Conservation (phyloP, 2,888 invertebrate species). For the Tipula lateralis region DNA sequence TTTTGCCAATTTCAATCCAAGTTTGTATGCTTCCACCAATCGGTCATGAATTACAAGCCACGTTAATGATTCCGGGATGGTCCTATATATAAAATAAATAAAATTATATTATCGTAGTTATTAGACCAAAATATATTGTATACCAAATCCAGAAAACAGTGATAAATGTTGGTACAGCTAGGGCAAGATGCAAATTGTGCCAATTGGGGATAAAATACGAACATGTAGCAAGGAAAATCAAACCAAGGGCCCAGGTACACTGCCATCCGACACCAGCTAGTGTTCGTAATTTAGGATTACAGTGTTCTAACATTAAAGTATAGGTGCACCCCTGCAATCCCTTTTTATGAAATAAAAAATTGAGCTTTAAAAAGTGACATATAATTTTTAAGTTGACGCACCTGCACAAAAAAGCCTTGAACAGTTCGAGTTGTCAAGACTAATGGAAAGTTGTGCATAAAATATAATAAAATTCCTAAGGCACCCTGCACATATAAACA, state of each 20-base stretch:
- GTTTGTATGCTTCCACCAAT: constrained; percentile 42
- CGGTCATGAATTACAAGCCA: constrained; percentile 46
- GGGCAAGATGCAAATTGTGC: constrained; percentile 52
- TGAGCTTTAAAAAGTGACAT: neutral
- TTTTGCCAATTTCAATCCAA: constrained; percentile 42
- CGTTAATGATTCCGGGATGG: constrained; percentile 48
- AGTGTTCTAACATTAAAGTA: constrained; percentile 51
- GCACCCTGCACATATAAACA: constrained; percentile 48
- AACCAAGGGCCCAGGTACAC: constrained; percentile 50
- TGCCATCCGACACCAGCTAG: constrained; percentile 50
- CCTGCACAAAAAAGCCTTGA: constrained; percentile 50
- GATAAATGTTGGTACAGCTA: constrained; percentile 50
- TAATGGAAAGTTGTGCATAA: constrained; percentile 41
- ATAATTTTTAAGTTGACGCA: too few species aligned
- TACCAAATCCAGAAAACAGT: constrained; percentile 49
- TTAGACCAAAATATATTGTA: too few species aligned
- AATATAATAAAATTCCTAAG: constrained; percentile 39
- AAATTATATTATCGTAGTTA: neutral
- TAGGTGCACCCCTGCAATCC: constrained; percentile 52
- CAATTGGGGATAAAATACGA: constrained; percentile 52
- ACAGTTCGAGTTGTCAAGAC: constrained; percentile 46
- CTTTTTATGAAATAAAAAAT: constrained; percentile 35
- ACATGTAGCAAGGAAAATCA: constrained; percentile 47
- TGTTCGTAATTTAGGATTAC: constrained; percentile 49
- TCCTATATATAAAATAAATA: constrained; percentile 38